Conservation (phyloP, 2,113 vertebrate species). For the Syngnathoides biaculeatus region DNA sequence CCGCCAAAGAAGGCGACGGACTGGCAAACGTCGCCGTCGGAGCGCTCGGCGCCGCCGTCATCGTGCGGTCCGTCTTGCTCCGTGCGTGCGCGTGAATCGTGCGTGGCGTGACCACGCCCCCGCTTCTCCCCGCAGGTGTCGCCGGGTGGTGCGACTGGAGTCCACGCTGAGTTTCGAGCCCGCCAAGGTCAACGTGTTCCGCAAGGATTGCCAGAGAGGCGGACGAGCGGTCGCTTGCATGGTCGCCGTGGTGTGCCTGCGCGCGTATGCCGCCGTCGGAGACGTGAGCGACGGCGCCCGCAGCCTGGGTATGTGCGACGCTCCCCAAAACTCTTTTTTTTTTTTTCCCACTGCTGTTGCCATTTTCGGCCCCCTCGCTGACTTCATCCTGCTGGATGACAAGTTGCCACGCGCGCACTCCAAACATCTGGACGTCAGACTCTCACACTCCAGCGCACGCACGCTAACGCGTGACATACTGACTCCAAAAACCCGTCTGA, state of each 20-base stretch:
- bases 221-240: slow-evolving; percentile 89
- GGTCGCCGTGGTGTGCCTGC: slow-evolving; percentile 79
- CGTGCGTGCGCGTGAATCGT: not conserved
- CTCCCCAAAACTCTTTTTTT: too few relatives aligned
- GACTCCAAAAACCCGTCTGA: too few relatives aligned
- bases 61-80: slow-evolving; percentile 79
- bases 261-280: slow-evolving; percentile 71
- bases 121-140: slow-evolving; percentile 75
- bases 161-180: slow-evolving; percentile 84
- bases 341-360: not conserved
- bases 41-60: slow-evolving; percentile 81
- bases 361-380: too few relatives aligned
- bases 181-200: slow-evolving; percentile 88
- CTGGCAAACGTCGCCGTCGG: slow-evolving; percentile 87
- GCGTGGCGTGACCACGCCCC: not conserved
- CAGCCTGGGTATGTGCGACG: slow-evolving; percentile 42
- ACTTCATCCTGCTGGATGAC: not conserved
- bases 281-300: not conserved
- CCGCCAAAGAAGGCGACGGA: slow-evolving; percentile 83
- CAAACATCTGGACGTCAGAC: not conserved
- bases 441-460: too few relatives aligned
- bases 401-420: not conserved
- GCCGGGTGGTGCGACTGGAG: slow-evolving; percentile 82
- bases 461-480: too few relatives aligned
- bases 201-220: slow-evolving; percentile 82